Percentiles rank a stretch among this genome's conserved stretches.
phyloP scores from a whole-genome alignment of 2,888 invertebrate species.

The Metallyticus violacea region DNA sequence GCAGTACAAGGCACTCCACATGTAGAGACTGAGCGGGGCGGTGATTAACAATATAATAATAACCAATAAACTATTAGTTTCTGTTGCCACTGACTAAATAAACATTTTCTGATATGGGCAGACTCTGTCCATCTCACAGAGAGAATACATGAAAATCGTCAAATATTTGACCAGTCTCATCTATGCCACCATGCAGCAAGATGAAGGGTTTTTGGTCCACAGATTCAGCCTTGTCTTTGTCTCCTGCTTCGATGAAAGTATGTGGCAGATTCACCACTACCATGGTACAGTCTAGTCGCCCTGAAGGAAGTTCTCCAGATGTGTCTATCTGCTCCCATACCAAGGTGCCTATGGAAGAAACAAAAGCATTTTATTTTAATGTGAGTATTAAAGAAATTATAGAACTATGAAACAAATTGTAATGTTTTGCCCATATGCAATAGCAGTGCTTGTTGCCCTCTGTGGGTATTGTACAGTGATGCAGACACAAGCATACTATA shows the following conservation, averaged over 20 bases:
- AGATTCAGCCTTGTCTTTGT: not conserved
- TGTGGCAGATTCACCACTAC: constrained; percentile 16
- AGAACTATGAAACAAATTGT: not conserved
- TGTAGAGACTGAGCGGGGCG: too few species aligned
- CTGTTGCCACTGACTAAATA: too few species aligned
- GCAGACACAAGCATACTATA: too few species aligned
- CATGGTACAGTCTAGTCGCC: constrained; percentile 25
- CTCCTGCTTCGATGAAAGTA: not conserved
- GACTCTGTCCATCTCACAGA: too few species aligned
- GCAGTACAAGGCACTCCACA: too few species aligned
- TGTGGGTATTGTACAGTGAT: too few species aligned
- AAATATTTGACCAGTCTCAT: constrained; percentile 22
- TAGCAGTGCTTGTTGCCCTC: too few species aligned
- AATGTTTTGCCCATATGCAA: not conserved
- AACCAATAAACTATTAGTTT: too few species aligned
- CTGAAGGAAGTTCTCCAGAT: not conserved
- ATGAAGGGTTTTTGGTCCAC: constrained; percentile 14
- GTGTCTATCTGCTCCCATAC: constrained; percentile 20
- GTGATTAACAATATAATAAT: too few species aligned
- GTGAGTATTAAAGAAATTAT: not conserved
- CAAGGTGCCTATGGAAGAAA: constrained; percentile 1
- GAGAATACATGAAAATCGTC: constrained; percentile 26
- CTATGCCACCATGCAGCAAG: constrained; percentile 30
- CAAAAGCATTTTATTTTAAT: not conserved
- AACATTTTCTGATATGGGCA: too few species aligned